Evolutionary conservation across 2,797 vertebrate genomes (phyloP).

Genomic region (Labroides dimidiatus): DNA sequence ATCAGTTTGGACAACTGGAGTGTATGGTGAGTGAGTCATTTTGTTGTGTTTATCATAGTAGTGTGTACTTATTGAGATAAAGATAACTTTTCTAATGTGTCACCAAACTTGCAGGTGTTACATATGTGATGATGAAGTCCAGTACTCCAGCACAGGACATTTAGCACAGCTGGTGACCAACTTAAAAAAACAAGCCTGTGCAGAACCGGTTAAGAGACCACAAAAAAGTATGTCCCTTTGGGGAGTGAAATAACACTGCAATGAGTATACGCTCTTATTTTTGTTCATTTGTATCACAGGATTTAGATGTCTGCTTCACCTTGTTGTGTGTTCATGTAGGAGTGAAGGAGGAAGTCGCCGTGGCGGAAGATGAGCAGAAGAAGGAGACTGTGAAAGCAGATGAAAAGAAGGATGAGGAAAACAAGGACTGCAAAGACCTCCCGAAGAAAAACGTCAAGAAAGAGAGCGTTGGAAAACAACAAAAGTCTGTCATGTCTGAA

Average conservation of each 20-base stretch:
- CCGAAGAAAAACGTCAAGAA: slow-evolving; percentile 81
- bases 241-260: neutral
- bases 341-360: slow-evolving; percentile 55
- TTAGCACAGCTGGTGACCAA: slow-evolving; percentile 90
- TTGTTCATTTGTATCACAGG: neutral
- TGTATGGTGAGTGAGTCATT: slow-evolving; percentile 87
- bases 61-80: neutral
- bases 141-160: slow-evolving; percentile 85
- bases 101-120: slow-evolving; percentile 87
- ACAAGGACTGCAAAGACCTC: slow-evolving; percentile 80
- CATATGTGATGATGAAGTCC: slow-evolving; percentile 89
- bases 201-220: slow-evolving; percentile 57
- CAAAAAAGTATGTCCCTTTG: slow-evolving; percentile 81
- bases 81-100: neutral
- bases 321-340: slow-evolving; percentile 42
- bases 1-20: slow-evolving; percentile 92
- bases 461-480: slow-evolving; percentile 74
- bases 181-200: slow-evolving; percentile 85
- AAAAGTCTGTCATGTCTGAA: slow-evolving; percentile 36
- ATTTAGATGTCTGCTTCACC: neutral
- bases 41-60: neutral
- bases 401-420: slow-evolving; percentile 80
- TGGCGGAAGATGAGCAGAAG: slow-evolving; percentile 45
- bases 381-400: slow-evolving; percentile 36
- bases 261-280: neutral